Conservation (phyloP, 1,140 invertebrate species). For the Spodoptera frugiperda region DNA sequence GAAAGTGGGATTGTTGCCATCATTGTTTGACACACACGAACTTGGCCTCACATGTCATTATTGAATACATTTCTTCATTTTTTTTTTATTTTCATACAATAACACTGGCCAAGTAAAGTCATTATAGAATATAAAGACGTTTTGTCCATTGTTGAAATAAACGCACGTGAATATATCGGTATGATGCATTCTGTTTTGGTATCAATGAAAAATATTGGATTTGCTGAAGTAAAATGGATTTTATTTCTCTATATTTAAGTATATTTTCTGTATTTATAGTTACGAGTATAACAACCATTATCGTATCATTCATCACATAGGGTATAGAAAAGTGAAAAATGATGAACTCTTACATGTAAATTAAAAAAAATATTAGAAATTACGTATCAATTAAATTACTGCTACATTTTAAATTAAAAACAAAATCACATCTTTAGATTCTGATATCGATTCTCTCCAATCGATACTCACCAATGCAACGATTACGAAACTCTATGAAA, state of each 20-base stretch:
- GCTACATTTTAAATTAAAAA: no score
- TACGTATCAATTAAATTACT: no score
- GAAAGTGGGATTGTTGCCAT: slow-evolving; percentile 70
- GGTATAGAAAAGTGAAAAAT: no score
- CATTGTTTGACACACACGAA: slow-evolving; percentile 69
- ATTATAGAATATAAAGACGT: slow-evolving; percentile 57
- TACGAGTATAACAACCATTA: no score
- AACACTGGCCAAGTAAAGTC: slow-evolving; percentile 50
- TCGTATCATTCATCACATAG: no score
- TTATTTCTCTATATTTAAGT: no score
- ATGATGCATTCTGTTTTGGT: not conserved
- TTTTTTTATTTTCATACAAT: slow-evolving; percentile 53
- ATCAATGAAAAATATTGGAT: not conserved
- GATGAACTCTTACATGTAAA: no score
- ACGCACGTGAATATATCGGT: slow-evolving; percentile 30
- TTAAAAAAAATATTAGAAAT: no score
- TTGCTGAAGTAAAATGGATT: no score
- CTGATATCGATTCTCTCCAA: not conserved
- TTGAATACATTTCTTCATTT: slow-evolving; percentile 65
- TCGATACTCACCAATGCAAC: not conserved
- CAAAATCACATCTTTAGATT: not conserved
- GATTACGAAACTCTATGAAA: slow-evolving; percentile 46
- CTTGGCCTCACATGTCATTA: slow-evolving; percentile 63
- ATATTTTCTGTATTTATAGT: no score
- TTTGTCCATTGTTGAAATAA: slow-evolving; percentile 49